Evolutionary conservation across 2,888 invertebrate genomes (phyloP), one percentile per base, ranked within the genome.

Genomic region (Plebejus argus): DNA sequence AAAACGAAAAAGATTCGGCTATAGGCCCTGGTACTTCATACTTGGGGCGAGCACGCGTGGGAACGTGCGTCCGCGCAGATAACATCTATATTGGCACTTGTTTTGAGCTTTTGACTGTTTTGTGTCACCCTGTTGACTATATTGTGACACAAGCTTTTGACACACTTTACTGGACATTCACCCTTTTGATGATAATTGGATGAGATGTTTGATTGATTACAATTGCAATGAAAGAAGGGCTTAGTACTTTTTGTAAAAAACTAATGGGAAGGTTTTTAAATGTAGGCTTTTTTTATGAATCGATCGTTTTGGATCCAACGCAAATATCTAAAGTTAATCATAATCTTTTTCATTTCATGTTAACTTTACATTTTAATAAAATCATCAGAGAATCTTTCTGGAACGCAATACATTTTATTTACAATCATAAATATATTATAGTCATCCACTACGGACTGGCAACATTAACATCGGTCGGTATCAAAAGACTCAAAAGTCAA

Each of bases 61-160:
- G 88, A 87, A 85, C 86, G 82, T 79, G 83, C 86, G 84, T 85
- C 78, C 83, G 75, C 79, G 80, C 85, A 86, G 86, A 89, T 88
- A 86, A 86, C 82, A 87, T 88, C 85, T 81, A 83, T 80, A 85
- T 88, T 88, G 85, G 86, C 90, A 89, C 87, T 87, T 86, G 86
- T 85, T 66, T 66, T 66, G 66, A 66, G 66, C 66, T 66, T 66
- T 66, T 66, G 15, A 33, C 28, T 66, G 66, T 33, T 66, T 66
- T 66, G 66, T 66, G 66, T 15, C 28, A 66, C 66, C 15, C 66
- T 33, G 66, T 66, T 66, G 66, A 28, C 28, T 66, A 10, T 66
- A 28, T 66, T 66, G 66, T 33, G 66, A 66, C 66, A 66, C 33
- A 18, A 33, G 66, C 82, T 82, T 84, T 86, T 85, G 80, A 84